A percentile compares a stretch with the other conserved stretches of the same genome.
phyloP scores from a whole-genome alignment of 2,113 vertebrate genomes.

The Neogobius melanostomus region DNA sequence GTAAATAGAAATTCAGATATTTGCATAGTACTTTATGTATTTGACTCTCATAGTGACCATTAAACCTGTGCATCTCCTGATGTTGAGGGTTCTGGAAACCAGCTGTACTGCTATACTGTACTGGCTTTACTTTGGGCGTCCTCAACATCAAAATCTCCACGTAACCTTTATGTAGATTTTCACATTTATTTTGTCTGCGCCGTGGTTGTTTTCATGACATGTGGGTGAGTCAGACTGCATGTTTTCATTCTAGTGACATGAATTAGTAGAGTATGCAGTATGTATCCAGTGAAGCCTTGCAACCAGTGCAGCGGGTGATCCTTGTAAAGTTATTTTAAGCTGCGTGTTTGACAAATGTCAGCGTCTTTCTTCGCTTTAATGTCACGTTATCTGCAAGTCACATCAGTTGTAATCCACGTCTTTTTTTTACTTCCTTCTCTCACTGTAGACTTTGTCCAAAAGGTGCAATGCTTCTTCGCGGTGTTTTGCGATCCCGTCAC shows the following conservation, averaged over 20 bases:
- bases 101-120: neutral
- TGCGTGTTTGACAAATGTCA: neutral
- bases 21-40: no score
- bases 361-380: slow-evolving; percentile 4
- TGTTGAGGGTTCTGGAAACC: no score
- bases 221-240: slow-evolving; percentile 35
- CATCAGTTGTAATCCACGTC: slow-evolving; percentile 15
- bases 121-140: no score
- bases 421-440: neutral
- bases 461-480: neutral
- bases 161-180: no score
- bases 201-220: slow-evolving; percentile 40
- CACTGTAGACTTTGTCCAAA: neutral
- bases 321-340: slow-evolving; percentile 11
- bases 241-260: slow-evolving; percentile 11
- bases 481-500: neutral
- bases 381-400: slow-evolving; percentile 12
- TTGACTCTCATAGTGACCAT: no score
- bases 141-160: no score
- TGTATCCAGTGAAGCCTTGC: slow-evolving; percentile 13
- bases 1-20: no score
- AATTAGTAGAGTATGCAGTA: slow-evolving; percentile 1
- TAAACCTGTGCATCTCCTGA: no score
- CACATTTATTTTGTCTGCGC: slow-evolving; percentile 4
- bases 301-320: slow-evolving; percentile 9